phyloP scores from a whole-genome alignment of 2,797 vertebrate genomes.

The Sylvia borin region DNA sequence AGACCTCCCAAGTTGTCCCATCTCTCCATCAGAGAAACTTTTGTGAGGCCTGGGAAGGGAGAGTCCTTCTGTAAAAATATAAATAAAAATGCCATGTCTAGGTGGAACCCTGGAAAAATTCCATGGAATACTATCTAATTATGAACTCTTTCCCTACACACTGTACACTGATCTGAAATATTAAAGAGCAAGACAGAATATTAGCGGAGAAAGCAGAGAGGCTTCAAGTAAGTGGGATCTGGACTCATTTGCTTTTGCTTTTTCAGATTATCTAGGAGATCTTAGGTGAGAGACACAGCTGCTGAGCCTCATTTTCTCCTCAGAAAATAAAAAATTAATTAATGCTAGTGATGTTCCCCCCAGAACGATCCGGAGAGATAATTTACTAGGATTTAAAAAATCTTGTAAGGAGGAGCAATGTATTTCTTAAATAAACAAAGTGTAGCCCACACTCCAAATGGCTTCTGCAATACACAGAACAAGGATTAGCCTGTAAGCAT shows the following conservation, averaged over 20 bases:
- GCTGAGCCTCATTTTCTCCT: not conserved
- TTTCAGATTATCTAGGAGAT: not conserved
- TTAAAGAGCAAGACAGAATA: not conserved
- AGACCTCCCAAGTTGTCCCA: constrained; percentile 71
- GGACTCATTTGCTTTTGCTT: not conserved
- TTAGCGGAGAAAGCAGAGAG: not conserved
- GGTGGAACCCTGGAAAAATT: constrained; percentile 65
- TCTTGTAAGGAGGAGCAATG: not conserved
- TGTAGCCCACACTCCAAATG: not conserved
- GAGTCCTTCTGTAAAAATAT: constrained; percentile 55
- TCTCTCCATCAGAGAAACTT: constrained; percentile 60
- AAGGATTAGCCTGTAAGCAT: not conserved
- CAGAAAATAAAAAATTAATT: constrained; percentile 3
- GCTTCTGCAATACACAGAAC: not conserved
- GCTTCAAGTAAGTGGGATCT: not conserved
- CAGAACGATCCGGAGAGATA: not conserved
- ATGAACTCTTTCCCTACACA: not conserved
- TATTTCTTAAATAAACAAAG: not conserved
- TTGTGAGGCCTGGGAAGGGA: constrained; percentile 56
- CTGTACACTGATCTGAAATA: constrained; percentile 9
- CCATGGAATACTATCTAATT: constrained; percentile 47
- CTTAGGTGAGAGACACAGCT: not conserved
- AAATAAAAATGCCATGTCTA: constrained; percentile 57
- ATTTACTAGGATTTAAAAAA: not conserved
- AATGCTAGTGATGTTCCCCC: not conserved